These are phyloP conservation scores for Gadus chalcogrammus DNA, from an alignment of 2,113 vertebrate genomes.

Conservation along the genomic window DNA sequence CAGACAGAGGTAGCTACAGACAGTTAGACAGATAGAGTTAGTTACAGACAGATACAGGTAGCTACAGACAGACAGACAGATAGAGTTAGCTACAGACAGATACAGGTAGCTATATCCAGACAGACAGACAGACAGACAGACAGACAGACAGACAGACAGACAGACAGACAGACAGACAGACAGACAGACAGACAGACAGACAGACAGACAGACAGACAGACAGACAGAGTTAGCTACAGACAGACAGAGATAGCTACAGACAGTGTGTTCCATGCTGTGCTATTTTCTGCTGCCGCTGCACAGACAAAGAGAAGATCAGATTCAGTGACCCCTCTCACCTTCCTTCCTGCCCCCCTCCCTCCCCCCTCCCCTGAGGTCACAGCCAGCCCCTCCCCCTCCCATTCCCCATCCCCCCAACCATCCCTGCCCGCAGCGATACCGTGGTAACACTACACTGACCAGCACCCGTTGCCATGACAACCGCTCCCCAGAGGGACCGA, in stretches of 20 bases:
- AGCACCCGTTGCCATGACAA: constrained; percentile 69
- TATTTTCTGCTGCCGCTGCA: constrained; percentile 1
- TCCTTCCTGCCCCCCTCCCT: constrained; percentile 28
- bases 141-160: background rate
- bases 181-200: background rate
- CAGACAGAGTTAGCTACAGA: no score
- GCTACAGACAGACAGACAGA: background rate
- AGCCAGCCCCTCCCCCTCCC: constrained; percentile 44
- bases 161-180: background rate
- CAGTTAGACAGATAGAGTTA: background rate
- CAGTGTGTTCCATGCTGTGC: background rate
- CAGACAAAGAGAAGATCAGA: constrained; percentile 34
- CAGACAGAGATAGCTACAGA: background rate
- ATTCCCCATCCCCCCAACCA: constrained; percentile 15
- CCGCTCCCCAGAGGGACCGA: constrained; percentile 63
- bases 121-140: background rate
- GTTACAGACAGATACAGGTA: no score
- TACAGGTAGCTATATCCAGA: no score
- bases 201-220: background rate
- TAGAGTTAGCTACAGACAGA: background rate
- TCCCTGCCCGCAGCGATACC: constrained; percentile 50
- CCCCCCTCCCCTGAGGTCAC: constrained; percentile 10
- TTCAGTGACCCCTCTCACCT: constrained; percentile 54
- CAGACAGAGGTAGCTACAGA: background rate
- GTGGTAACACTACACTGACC: constrained; percentile 77